phyloP scores from a whole-genome alignment of 1,140 invertebrate genomes.

The Aricia agestis region DNA sequence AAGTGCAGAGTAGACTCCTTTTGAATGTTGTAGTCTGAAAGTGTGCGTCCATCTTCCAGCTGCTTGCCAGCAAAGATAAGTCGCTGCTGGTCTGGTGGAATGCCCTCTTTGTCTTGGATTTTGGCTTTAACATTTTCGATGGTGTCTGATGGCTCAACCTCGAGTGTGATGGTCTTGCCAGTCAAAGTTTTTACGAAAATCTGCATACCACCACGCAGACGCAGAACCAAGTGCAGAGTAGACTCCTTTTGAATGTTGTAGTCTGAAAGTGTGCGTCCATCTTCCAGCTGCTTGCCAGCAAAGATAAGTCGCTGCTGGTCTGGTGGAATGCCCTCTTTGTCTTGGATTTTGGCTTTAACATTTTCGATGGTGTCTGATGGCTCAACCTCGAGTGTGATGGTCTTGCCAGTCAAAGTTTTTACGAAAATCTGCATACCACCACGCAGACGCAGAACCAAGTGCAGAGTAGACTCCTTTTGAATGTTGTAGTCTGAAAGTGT shows the following conservation, averaged over 20 bases:
- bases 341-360: conserved; percentile 84
- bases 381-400: conserved; percentile 21
- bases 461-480: conserved; percentile 38
- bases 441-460: too few relatives aligned
- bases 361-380: conserved; percentile 79
- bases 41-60: conserved; percentile 81
- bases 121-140: conserved; percentile 89
- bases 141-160: conserved; percentile 77
- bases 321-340: conserved; percentile 80
- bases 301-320: conserved; percentile 81
- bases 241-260: conserved; percentile 82
- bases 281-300: conserved; percentile 83
- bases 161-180: conserved; percentile 14
- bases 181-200: conserved; percentile 16
- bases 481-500: conserved; percentile 81
- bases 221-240: conserved; percentile 81
- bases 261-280: conserved; percentile 77
- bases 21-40: conserved; percentile 81
- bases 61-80: conserved; percentile 85
- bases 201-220: conserved; percentile 79
- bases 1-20: conserved; percentile 19
- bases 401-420: conserved; percentile 23
- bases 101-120: conserved; percentile 86
- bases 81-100: conserved; percentile 83
- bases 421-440: conserved; percentile 96